These are phyloP conservation scores for Leptopterna dolabrata DNA, from an alignment of 2,888 invertebrate species.

Conservation along the genomic window DNA sequence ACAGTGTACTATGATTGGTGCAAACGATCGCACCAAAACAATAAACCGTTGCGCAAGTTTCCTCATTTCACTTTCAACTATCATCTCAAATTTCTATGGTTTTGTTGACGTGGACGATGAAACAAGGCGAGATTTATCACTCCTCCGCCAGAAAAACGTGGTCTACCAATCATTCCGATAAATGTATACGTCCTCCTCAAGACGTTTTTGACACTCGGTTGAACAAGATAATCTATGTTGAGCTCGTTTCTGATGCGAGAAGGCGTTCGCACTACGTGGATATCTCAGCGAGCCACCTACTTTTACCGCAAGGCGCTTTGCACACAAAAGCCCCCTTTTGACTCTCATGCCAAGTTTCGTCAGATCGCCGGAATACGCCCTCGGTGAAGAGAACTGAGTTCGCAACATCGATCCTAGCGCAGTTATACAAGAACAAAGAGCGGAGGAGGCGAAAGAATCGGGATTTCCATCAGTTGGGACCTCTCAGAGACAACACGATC, in stretches of 20 bases:
- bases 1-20: no score
- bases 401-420: background rate
- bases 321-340: constrained; percentile 16
- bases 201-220: background rate
- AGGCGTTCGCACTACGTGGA: background rate
- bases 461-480: background rate
- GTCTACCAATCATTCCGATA: background rate
- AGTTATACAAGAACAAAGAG: constrained; percentile 9
- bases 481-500: background rate
- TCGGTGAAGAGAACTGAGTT: no score
- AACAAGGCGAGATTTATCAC: background rate
- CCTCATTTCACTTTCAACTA: background rate
- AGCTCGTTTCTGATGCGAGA: background rate
- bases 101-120: background rate
- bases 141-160: background rate
- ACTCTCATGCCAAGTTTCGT: background rate
- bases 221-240: background rate
- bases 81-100: background rate
- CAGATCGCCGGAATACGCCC: background rate
- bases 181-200: background rate
- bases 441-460: background rate
- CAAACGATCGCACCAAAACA: no score
- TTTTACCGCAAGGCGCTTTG: constrained; percentile 4
- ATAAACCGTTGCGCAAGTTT: background rate
- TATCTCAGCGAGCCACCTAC: background rate